Percentiles rank a stretch among this genome's conserved stretches.
These are phyloP conservation scores for Coracopsis vasa DNA, from an alignment of 2,113 vertebrate species.

Conservation along the genomic window DNA sequence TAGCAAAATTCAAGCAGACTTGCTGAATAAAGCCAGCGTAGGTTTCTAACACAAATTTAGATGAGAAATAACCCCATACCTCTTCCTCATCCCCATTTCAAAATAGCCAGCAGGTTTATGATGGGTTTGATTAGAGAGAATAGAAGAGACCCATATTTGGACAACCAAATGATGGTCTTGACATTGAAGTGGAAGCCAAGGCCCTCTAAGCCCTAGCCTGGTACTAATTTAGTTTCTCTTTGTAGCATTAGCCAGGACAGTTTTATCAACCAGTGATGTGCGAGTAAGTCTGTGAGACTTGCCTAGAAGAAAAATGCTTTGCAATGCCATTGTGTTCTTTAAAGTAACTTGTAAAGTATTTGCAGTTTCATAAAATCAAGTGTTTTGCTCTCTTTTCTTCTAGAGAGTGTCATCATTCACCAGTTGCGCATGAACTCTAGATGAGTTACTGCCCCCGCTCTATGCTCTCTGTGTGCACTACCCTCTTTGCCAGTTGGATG, in stretches of 20 bases:
- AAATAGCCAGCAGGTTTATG: background rate
- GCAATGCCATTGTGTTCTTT: background rate
- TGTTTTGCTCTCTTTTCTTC: conserved; percentile 68
- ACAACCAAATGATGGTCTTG: background rate
- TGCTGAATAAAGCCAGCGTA: background rate
- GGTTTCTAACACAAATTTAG: background rate
- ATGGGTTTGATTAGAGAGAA: background rate
- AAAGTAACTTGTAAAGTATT: background rate
- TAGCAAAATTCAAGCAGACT: background rate
- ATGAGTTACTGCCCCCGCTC: conserved; percentile 65
- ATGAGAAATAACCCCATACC: background rate
- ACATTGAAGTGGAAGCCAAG: background rate
- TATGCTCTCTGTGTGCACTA: conserved; percentile 18
- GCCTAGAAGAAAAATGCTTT: background rate
- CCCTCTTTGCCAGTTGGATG: conserved; percentile 55
- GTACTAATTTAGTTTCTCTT: background rate
- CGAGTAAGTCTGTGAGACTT: background rate
- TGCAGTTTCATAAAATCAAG: background rate
- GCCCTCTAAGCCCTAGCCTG: background rate
- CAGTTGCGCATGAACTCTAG: conserved; percentile 82
- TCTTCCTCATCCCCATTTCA: background rate
- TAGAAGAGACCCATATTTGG: background rate
- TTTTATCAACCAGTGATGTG: background rate
- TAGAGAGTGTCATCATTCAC: conserved; percentile 87
- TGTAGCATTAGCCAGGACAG: background rate